Base-by-base conservation (phyloP, 2,888 invertebrate species). In the Caenorhabditis drosophilae region DNA sequence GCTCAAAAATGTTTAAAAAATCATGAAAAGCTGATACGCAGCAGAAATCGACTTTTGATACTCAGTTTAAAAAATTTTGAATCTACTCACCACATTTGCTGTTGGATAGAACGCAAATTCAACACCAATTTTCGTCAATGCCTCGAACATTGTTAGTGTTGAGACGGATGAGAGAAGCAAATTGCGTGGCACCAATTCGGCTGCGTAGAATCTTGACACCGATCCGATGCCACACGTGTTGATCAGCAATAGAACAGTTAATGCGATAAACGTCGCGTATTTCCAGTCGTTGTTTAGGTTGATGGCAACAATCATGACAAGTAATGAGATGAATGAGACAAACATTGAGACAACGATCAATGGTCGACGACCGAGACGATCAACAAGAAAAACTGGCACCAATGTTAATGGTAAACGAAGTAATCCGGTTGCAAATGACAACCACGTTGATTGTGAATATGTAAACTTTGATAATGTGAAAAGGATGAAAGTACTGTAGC, bases 41-140 rank as follows among this genome's bases (percentile, higher is more conserved):
- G n/a, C n/a, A n/a, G n/a, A n/a, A n/a, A n/a, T n/a, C n/a, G 31
- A 31, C 7, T 31, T 31, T 9, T 12, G 31, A 31, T 9, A 9
- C 9, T 40, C 40, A 40, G 20, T 9, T 40, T 16, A 9, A 9
- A 4, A 15, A 40, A 16, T 18, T 35, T 26, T 11, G 4, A 54
- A 4, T 23, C 1, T 18, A 47, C 60, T 44, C 40, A 71, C 73
- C 69, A 67, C 62, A 51, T 74, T 74, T 40, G 69, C 74, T 31
- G 71, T 58, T 34, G 74, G 74, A 55, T 70, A 75, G 51, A 72
- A 75, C 4, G 70, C 68, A 58, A 75, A 75, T 26, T 75, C 74
- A 18, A 72, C 68, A 18, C 54, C 67, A 50, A 75, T 75, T 40
- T 75, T 75, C 4, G 71, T 67, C 18, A 75, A 45, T 11, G 72